Evolutionary conservation across 1,140 invertebrate species (phyloP).

Genomic region (Mizuhopecten yessoensis): DNA sequence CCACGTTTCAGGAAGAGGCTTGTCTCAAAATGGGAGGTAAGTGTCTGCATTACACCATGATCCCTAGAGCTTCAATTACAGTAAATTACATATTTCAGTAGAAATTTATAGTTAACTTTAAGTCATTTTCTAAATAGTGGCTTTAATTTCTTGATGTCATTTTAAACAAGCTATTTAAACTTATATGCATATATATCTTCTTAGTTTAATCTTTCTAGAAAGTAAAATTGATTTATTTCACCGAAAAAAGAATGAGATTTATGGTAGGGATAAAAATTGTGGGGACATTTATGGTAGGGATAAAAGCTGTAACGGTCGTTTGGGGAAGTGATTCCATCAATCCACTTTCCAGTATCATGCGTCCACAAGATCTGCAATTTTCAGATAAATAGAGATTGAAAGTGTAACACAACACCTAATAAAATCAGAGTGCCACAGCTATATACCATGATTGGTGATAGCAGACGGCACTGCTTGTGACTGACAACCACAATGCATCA

Average conservation of each 20-base stretch:
- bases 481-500: neutral
- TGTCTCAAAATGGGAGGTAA: constrained; percentile 82
- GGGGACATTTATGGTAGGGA: too few relatives aligned
- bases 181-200: neutral
- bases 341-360: neutral
- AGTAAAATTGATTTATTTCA: neutral
- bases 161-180: too few relatives aligned
- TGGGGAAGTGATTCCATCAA: neutral
- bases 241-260: neutral
- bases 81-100: too few relatives aligned
- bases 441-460: neutral
- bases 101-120: too few relatives aligned
- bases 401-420: neutral
- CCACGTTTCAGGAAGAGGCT: constrained; percentile 78
- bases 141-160: too few relatives aligned
- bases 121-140: too few relatives aligned
- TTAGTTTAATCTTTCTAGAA: neutral
- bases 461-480: neutral
- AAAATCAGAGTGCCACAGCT: constrained; percentile 14
- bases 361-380: neutral
- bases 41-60: constrained; percentile 42
- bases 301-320: too few relatives aligned
- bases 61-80: too few relatives aligned
- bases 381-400: constrained; percentile 7
- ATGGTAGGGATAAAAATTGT: too few relatives aligned